Conservation (phyloP, 2,113 vertebrate species). For the Poeciliopsis turrubarensis region DNA sequence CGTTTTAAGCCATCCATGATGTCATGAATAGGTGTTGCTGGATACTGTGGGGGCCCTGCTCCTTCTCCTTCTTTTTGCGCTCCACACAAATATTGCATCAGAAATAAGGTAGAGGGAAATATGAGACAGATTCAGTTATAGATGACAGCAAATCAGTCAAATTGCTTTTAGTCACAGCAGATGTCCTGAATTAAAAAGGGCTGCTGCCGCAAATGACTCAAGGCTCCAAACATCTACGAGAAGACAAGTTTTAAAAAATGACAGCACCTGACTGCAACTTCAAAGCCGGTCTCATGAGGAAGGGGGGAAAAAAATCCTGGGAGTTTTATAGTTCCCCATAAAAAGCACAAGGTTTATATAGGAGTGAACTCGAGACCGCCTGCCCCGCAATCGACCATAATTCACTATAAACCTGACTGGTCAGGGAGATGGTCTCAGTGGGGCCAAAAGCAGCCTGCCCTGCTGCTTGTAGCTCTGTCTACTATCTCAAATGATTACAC, state of each 20-base stretch:
- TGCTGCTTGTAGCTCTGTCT: slow-evolving; percentile 50
- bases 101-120: slow-evolving; percentile 61
- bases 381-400: slow-evolving; percentile 71
- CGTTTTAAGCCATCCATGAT: slow-evolving; percentile 79
- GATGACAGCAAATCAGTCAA: slow-evolving; percentile 77
- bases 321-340: slow-evolving; percentile 81
- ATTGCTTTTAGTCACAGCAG: slow-evolving; percentile 69
- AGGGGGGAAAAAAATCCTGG: slow-evolving; percentile 56
- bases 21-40: slow-evolving; percentile 82
- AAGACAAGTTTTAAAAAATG: slow-evolving; percentile 65
- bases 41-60: slow-evolving; percentile 67
- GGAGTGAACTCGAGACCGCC: slow-evolving; percentile 75
- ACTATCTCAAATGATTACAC: slow-evolving; percentile 65
- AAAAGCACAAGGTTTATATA: slow-evolving; percentile 79
- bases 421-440: slow-evolving; percentile 55
- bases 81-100: slow-evolving; percentile 69
- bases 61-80: slow-evolving; percentile 44
- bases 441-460: slow-evolving; percentile 41
- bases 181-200: slow-evolving; percentile 71
- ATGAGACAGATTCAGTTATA: slow-evolving; percentile 73
- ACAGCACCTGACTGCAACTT: slow-evolving; percentile 80
- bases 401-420: slow-evolving; percentile 72
- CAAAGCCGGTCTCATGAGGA: slow-evolving; percentile 74
- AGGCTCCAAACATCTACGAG: slow-evolving; percentile 68
- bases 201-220: slow-evolving; percentile 62